Conservation (phyloP, 2,113 vertebrate species). For the Patagioenas fasciata region DNA sequence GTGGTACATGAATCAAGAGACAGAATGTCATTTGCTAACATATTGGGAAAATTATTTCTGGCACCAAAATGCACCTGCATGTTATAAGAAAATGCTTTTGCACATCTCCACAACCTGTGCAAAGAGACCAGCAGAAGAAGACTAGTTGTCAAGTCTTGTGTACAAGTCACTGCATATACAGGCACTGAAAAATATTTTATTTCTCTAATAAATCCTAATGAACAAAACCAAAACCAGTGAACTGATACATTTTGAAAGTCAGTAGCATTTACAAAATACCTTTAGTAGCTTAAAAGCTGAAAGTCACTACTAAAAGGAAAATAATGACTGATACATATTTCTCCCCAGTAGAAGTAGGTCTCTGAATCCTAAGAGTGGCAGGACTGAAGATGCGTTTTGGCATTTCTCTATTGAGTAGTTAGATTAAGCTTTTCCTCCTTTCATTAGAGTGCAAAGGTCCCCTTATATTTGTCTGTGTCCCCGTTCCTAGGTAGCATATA, state of each 20-base stretch:
- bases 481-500: neutral
- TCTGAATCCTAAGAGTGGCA: neutral
- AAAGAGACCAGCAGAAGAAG: neutral
- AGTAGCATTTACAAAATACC: neutral
- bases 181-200: neutral
- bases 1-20: constrained; percentile 32
- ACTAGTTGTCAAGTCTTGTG: neutral
- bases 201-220: neutral
- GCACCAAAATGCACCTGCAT: neutral
- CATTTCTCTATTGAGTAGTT: neutral
- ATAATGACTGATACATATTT: neutral
- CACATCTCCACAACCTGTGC: neutral
- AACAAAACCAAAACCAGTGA: neutral
- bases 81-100: neutral
- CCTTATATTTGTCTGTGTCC: neutral
- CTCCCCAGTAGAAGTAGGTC: neutral
- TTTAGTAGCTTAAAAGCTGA: neutral
- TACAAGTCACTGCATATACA: neutral
- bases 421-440: neutral
- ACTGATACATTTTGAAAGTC: neutral
- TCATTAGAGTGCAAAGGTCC: neutral
- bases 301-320: neutral
- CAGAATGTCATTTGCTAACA: constrained; percentile 48
- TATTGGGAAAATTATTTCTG: constrained; percentile 31
- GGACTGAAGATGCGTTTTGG: neutral